Percentiles rank a stretch among this genome's conserved stretches.
phyloP scores from a whole-genome alignment of 2,797 vertebrate species.

The Helostoma temminkii region DNA sequence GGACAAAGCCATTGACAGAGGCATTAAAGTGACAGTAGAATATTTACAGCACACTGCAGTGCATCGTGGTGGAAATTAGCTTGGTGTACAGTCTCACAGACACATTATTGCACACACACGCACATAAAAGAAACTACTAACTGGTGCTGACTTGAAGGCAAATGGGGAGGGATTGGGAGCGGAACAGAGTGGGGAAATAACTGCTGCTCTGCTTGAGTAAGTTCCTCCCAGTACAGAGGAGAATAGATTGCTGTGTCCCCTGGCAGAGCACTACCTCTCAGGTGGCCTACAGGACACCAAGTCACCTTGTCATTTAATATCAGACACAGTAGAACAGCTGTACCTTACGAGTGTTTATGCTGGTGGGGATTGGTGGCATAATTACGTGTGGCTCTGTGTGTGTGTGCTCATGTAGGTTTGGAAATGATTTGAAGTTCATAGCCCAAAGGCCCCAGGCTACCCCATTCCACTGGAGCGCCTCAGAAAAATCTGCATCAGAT shows the following conservation, averaged over 20 bases:
- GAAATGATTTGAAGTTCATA: conserved; percentile 63
- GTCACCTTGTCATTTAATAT: conserved; percentile 83
- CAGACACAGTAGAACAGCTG: conserved; percentile 75
- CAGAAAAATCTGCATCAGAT: conserved; percentile 73
- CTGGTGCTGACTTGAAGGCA: conserved; percentile 76
- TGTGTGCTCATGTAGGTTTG: conserved; percentile 49
- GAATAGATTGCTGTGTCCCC: conserved; percentile 73
- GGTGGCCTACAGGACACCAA: conserved; percentile 78
- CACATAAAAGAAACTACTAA: conserved; percentile 50
- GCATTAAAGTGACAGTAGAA: conserved; percentile 82
- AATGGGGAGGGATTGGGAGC: conserved; percentile 64
- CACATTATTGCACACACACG: conserved; percentile 22
- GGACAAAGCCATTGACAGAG: conserved; percentile 79
- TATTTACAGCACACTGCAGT: conserved; percentile 79
- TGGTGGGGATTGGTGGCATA: conserved; percentile 59
- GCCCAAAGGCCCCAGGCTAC: conserved; percentile 48
- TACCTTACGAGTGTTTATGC: conserved; percentile 64
- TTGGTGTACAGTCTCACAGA: conserved; percentile 33
- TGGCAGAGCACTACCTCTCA: conserved; percentile 67
- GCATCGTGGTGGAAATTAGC: conserved; percentile 71
- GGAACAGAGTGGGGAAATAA: conserved; percentile 69
- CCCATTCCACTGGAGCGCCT: conserved; percentile 38
- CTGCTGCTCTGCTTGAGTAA: conserved; percentile 77
- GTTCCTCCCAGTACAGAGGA: conserved; percentile 67
- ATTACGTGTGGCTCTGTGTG: conserved; percentile 38